Evolutionary conservation across 2,113 vertebrate genomes (phyloP), one percentile per base, ranked within the genome.

Genomic region (Morone saxatilis): DNA sequence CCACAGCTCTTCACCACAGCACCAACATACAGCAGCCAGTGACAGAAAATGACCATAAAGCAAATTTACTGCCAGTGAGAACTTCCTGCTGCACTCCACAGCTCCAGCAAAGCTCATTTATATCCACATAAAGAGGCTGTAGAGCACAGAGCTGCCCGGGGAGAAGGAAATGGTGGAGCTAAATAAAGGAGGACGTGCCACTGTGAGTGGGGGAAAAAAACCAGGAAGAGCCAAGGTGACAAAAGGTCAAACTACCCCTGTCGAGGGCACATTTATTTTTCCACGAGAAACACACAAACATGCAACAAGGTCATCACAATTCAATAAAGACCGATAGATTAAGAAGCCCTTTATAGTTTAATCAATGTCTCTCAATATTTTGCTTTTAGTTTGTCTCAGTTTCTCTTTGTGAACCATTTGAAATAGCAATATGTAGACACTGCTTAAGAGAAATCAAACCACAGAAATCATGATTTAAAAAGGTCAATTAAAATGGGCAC

Each of bases 271-370:
- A 90, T 96, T 95, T 96, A 96, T 96, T 95, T 93, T 93, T 92
- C 89, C 93, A 96, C 95, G 88, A 89, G 91, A 92, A 94, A 94
- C 86, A 95, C 94, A 95, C 93, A 96, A 90, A 96, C 95, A 96
- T 96, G 95, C 95, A 96, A 96, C 94, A 92, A 93, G 90, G 86
- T 96, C 93, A 95, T 93, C 93, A 94, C 94, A 93, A 92, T 92
- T 93, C 90, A 93, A 91, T 95, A 94, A 94, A 95, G 94, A 95
- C 93, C 48, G 78, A 89, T 94, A 93, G 91, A 93, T 92, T 94
- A 92, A 95, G 89, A 96, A 96, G 95, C 95, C 95, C 95, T 96
- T 95, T 94, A 94, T 95, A 92, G 93, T 93, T 91, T 80, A 84
- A 93, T 92, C 91, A 88, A 89, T 93, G 85, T 94, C 85, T 92